Evolutionary conservation across 53 echinoderm and acorn worm genomes (phyloP), one percentile per base, ranked within the genome.

Genomic region (Zoroaster sp.): DNA sequence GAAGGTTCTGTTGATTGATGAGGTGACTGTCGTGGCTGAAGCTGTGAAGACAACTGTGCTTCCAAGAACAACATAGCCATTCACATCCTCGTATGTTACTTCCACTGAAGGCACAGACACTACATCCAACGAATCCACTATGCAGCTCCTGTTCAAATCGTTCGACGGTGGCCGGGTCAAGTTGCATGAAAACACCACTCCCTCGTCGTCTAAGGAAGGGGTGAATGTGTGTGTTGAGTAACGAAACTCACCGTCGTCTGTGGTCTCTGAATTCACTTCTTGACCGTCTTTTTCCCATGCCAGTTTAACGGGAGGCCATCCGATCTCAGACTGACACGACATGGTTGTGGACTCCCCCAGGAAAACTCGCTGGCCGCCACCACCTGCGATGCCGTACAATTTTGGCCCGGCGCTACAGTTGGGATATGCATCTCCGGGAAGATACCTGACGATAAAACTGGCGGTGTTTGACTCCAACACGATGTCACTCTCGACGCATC

Each of bases 281-380:
- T 33, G 7, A 11, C 79, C 79, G 59, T 63, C 36, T 55, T n/a
- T 79, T 21, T 79, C 55, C 79, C 79, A 79, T n/a, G 65, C 11
- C 65, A 79, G 28, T 13, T 38, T 21, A 15, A 79, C 63, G 35
- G 55, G 40, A 13, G 79, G 79, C 20, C 17, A 38, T 12, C 79
- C 79, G 34, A 79, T 55, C 63, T 79, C 79, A 7, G 65, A 79
- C 39, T 37, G 79, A 38, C 79, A 79, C 9, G 59, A 23, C 79
- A 79, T 21, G 79, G 38, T 36, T 17, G 39, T 39, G 3, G 55
- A 25, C 9, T 25, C 33, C 3, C 63, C 79, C 1, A 55, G 79
- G 3, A 2, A 20, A 31, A 79, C 65, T n/a, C 1, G n/a, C 31
- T 31, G 4, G 20, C 37, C 39, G 14, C 63, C 79, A 14, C 34